phyloP scores from a whole-genome alignment of 2,797 vertebrate genomes.

The Spheniscus humboldti region DNA sequence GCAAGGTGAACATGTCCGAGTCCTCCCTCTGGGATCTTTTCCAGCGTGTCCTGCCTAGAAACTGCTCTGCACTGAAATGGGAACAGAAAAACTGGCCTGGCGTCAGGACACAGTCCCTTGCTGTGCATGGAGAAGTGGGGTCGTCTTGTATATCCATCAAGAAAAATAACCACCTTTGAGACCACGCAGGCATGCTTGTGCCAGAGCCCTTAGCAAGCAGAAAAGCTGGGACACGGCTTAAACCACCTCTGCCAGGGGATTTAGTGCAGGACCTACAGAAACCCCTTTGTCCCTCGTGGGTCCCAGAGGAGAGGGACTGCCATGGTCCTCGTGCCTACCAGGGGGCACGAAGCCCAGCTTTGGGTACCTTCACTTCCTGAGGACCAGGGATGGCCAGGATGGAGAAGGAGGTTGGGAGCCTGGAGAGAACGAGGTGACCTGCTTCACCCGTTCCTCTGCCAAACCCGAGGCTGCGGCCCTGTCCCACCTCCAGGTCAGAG shows the following conservation, averaged over 20 bases:
- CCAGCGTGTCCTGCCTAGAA: neutral
- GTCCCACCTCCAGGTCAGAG: neutral
- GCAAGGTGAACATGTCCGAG: fast-evolving
- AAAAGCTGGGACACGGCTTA: neutral
- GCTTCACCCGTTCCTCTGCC: neutral
- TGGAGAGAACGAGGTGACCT: neutral
- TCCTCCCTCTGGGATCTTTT: neutral
- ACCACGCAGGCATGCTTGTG: neutral
- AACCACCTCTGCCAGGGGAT: neutral
- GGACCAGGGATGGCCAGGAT: neutral
- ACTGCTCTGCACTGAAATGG: neutral
- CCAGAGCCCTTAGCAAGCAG: neutral
- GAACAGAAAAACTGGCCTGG: neutral
- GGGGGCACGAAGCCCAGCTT: neutral
- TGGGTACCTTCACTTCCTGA: neutral
- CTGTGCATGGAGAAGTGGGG: neutral
- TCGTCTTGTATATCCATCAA: neutral
- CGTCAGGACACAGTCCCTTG: neutral
- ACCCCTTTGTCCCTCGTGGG: fast-evolving
- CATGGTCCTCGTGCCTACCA: too few species aligned
- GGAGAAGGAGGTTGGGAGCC: neutral
- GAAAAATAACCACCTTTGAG: neutral
- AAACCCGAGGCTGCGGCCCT: fast-evolving
- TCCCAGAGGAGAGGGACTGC: neutral
- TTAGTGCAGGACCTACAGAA: neutral